These are phyloP conservation scores for Catharus fuscescens DNA, from an alignment of 2,113 vertebrate genomes.

Conservation along the genomic window DNA sequence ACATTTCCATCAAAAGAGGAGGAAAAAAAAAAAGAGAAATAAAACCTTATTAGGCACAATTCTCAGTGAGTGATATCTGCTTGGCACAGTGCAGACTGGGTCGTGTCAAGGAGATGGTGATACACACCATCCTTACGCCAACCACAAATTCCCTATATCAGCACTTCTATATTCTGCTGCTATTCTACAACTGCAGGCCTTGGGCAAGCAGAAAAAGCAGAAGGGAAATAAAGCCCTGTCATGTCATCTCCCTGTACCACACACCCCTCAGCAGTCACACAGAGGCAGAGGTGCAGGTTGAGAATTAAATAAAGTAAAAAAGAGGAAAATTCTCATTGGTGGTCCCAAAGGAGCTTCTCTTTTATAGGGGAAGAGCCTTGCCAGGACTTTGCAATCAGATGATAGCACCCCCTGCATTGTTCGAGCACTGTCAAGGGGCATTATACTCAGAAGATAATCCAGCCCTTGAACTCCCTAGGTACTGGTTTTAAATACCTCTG, in stretches of 20 bases:
- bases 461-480: slow-evolving; percentile 16
- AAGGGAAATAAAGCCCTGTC: slow-evolving; percentile 25
- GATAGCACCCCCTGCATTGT: slow-evolving; percentile 39
- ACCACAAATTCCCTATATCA: slow-evolving; percentile 4
- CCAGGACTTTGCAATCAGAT: slow-evolving; percentile 36
- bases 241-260: background rate
- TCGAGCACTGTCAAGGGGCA: slow-evolving; percentile 18
- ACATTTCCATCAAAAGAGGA: background rate
- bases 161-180: slow-evolving; percentile 51
- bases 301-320: slow-evolving; percentile 28
- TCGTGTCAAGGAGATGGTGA: slow-evolving; percentile 32
- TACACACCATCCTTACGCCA: background rate
- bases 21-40: background rate
- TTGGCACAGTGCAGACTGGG: slow-evolving; percentile 24
- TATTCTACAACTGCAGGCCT: slow-evolving; percentile 12
- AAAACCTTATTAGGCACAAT: slow-evolving; percentile 19
- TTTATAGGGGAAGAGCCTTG: background rate
- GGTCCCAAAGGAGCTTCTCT: slow-evolving; percentile 1
- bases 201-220: slow-evolving; percentile 21
- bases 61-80: background rate
- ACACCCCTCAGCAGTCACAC: background rate
- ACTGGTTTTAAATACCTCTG: slow-evolving; percentile 36
- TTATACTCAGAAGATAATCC: slow-evolving; percentile 51
- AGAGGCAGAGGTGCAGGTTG: background rate
- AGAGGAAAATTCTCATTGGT: background rate